Evolutionary conservation across 2,113 vertebrate species (phyloP), one percentile per base, ranked within the genome.

Genomic region (Stegastes partitus): DNA sequence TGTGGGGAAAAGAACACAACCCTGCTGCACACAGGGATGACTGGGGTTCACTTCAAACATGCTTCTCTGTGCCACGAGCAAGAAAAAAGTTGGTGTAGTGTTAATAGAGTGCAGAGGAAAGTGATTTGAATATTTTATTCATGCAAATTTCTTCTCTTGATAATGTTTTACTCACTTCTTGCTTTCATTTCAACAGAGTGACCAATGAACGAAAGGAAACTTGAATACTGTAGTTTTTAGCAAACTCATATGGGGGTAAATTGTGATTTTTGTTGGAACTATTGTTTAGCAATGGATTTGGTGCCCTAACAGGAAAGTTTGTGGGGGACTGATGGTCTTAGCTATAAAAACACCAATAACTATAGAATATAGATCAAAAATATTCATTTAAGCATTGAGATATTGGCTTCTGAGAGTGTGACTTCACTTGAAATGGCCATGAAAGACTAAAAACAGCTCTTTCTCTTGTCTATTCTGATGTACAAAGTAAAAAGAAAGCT

Each of bases 41-140:
- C 65, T 71, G 44, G 53, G 82, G 82, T 87, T 86, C 68, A 89
- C 74, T 83, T 85, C 84, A 88, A 70, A 74, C 75, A 70, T 25
- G 42, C 62, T 47, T 68, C 47, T 37, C 39, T 74, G 56, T 64
- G 22, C 51, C 21, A 61, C 19, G 5, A 54, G 28, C 21, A 14
- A 72, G 56, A 65, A 18, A 16, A 7, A 64, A 53, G 57, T 69
- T 50, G 47, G 61, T 73, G 64, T 2, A 25, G 67, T 53, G 54
- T 65, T 70, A 42, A 42, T 45, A 61, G 62, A 26, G 31, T 26
- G 72, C 26, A 45, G 68, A 37, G 11, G 34, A 42, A 59, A 56
- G 45, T 39, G 22, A 57, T 31, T 74, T 61, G 47, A 34, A 42
- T 42, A 42, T 42, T 42, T 42, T 28, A 54, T 16, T 39, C 11